A percentile compares a stretch with the other conserved stretches of the same genome.
Conservation (phyloP, 2,113 vertebrate genomes). For the Colossoma macropomum region DNA sequence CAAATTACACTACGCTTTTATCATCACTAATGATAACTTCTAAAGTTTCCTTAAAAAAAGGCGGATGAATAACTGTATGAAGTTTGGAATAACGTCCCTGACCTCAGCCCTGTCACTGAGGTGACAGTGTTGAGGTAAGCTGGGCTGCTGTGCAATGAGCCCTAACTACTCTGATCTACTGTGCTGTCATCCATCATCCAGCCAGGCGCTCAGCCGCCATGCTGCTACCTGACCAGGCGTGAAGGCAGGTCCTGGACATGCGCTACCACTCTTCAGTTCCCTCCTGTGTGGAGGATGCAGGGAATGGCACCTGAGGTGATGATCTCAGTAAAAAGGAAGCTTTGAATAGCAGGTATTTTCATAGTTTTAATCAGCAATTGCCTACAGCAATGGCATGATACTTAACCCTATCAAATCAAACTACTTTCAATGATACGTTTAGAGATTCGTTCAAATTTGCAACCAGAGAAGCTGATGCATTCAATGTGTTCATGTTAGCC, state of each 20-base stretch:
- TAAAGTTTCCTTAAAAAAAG: too few relatives aligned
- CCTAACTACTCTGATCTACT: conserved; percentile 26
- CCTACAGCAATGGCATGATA: not conserved
- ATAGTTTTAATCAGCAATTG: not conserved
- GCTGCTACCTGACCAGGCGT: conserved; percentile 6
- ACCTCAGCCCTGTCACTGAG: not conserved
- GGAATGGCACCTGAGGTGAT: conserved; percentile 6
- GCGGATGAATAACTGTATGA: not conserved
- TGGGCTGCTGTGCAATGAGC: conserved; percentile 44
- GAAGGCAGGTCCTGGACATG: conserved; percentile 29
- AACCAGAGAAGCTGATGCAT: too few relatives aligned
- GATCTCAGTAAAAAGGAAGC: not conserved
- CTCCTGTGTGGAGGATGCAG: not conserved
- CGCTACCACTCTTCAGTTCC: conserved; percentile 15
- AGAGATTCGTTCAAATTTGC: too few relatives aligned
- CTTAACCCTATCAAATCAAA: too few relatives aligned
- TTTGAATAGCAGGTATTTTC: not conserved
- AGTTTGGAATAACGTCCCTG: not conserved
- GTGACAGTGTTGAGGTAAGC: conserved; percentile 21
- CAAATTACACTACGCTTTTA: too few relatives aligned
- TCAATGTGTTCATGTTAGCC: too few relatives aligned
- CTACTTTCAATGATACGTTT: too few relatives aligned
- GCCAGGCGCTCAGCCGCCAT: conserved; percentile 15
- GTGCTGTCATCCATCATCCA: conserved; percentile 44
- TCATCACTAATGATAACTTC: too few relatives aligned